Conservation (phyloP, 1,140 invertebrate species). For the Copidosoma floridanum region DNA sequence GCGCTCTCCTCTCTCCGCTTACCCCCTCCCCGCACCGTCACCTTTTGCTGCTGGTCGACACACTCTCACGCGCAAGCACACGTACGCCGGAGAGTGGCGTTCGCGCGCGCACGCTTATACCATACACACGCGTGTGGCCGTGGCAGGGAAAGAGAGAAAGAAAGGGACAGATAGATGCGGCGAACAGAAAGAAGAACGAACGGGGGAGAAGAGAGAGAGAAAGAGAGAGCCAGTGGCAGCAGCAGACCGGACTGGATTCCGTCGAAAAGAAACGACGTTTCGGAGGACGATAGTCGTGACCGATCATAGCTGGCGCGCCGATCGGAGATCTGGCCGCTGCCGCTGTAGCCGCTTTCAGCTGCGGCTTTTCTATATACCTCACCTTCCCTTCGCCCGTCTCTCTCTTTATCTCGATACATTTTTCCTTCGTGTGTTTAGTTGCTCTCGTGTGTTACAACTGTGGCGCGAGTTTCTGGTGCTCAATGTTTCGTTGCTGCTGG, state of each 20-base stretch:
- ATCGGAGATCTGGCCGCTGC: constrained; percentile 45
- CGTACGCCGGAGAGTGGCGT: constrained; percentile 12
- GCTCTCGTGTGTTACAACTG: no score
- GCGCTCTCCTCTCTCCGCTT: constrained; percentile 12
- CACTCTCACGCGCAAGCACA: constrained; percentile 27
- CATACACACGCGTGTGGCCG: not conserved
- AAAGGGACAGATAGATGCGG: constrained; percentile 5
- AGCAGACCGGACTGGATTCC: constrained; percentile 40
- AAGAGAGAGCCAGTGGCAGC: constrained; percentile 6
- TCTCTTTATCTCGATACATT: no score
- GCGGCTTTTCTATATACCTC: no score
- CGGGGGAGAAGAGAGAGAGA: not conserved
- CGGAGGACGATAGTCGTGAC: constrained; percentile 56
- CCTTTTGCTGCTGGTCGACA: no score
- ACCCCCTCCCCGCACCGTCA: constrained; percentile 8
- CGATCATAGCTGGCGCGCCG: constrained; percentile 58
- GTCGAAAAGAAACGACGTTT: constrained; percentile 58
- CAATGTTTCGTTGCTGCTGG: no score
- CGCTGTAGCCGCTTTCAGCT: no score
- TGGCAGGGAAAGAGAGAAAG: not conserved
- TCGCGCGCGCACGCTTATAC: constrained; percentile 14
- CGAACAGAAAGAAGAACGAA: constrained; percentile 13
- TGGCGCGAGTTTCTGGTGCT: no score
- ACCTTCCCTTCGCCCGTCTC: no score
- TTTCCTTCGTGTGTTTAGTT: no score